These are phyloP conservation scores for Dipodomys ordii DNA, from an alignment of 2,113 vertebrate genomes.

Conservation along the genomic window DNA sequence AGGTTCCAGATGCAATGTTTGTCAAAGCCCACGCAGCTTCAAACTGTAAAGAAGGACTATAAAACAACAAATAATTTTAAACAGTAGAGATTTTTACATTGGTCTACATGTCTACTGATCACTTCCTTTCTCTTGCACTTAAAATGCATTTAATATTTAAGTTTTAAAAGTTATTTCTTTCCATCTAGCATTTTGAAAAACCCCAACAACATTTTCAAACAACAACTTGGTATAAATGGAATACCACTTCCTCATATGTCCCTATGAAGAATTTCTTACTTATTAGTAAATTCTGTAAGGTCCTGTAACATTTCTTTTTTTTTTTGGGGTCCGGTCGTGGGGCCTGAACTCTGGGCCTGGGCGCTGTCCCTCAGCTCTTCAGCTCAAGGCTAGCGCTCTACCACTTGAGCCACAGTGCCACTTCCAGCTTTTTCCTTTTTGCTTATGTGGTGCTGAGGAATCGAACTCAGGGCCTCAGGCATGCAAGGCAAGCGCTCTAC, in stretches of 20 bases:
- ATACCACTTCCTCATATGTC: neutral
- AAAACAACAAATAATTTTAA: constrained; percentile 61
- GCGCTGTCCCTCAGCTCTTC: too few relatives aligned
- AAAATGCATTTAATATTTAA: constrained; percentile 41
- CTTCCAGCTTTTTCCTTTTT: too few relatives aligned
- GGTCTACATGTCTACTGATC: neutral
- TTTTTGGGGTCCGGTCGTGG: too few relatives aligned
- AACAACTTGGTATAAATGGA: constrained; percentile 27
- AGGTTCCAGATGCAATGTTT: constrained; percentile 99
- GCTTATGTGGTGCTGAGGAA: too few relatives aligned
- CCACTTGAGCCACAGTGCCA: too few relatives aligned
- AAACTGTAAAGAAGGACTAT: constrained; percentile 98
- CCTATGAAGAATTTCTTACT: neutral
- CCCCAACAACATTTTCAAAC: neutral
- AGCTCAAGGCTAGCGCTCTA: too few relatives aligned
- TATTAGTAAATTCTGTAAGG: too few relatives aligned
- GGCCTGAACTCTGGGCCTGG: too few relatives aligned
- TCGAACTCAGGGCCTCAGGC: too few relatives aligned
- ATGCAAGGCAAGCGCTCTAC: too few relatives aligned
- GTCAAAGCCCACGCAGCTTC: constrained; percentile 99
- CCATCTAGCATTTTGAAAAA: neutral
- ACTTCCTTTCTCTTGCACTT: constrained; percentile 26
- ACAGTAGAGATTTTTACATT: neutral
- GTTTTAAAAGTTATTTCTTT: neutral
- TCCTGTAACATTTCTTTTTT: neutral